phyloP scores from a whole-genome alignment of 2,797 vertebrate species.

The Anguilla anguilla region DNA sequence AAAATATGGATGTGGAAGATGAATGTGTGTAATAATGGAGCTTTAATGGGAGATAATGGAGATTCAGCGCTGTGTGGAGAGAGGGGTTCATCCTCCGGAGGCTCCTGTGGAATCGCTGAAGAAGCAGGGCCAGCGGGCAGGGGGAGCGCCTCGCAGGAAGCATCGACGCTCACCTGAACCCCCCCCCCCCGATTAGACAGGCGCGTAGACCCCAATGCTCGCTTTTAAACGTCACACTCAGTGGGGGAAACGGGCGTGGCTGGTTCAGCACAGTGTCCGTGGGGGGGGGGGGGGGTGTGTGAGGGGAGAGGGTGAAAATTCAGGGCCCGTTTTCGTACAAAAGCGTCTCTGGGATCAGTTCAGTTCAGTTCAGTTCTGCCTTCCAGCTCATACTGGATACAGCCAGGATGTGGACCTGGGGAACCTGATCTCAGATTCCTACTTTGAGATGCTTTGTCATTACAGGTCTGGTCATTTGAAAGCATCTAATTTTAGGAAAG shows the following conservation, averaged over 20 bases:
- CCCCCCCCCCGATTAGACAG: not conserved
- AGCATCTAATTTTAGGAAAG: not conserved
- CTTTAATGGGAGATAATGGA: constrained; percentile 17
- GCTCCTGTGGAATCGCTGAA: not conserved
- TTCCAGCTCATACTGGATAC: too few relatives aligned
- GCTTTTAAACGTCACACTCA: not conserved
- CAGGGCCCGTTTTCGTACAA: too few relatives aligned
- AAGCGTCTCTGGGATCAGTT: too few relatives aligned
- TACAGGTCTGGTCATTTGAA: not conserved
- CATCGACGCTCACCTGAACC: not conserved
- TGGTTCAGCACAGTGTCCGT: too few relatives aligned
- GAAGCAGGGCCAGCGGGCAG: not conserved
- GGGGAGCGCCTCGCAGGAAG: not conserved
- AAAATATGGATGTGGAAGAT: constrained; percentile 2
- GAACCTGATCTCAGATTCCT: too few relatives aligned
- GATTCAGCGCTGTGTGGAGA: not conserved
- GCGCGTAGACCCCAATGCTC: not conserved
- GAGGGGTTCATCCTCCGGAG: not conserved
- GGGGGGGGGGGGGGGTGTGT: too few relatives aligned
- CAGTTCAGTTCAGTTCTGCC: too few relatives aligned
- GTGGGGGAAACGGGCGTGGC: too few relatives aligned
- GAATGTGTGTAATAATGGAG: not conserved
- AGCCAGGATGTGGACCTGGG: too few relatives aligned
- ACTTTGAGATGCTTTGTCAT: too few relatives aligned
- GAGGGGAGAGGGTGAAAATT: too few relatives aligned